Base-by-base conservation (phyloP, 2,888 invertebrate species). In the Cerceris rybyensis region DNA sequence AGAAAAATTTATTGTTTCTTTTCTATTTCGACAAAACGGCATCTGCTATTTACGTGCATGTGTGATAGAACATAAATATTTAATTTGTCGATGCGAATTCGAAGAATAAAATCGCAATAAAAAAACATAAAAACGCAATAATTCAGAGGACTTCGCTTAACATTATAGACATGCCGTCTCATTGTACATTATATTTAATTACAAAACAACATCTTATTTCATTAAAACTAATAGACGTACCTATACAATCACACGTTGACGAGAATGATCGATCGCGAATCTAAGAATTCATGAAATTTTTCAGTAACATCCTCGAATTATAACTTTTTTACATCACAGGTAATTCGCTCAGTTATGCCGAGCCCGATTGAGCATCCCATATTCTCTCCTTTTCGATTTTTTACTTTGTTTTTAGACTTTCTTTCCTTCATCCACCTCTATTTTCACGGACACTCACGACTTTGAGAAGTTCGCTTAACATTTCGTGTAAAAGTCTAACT, bases 281-380 rank as follows among this genome's bases (percentile, higher is more conserved):
- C 39, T 8, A 59, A 66, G 57, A 42, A 14, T 49, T 16, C 41
- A 11, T 59, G 39, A 39, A 6, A 49, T 16, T 49, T 59, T 49
- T 49, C 41, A 57, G 43, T 13, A 39, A 64, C 42, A 65, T 58
- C 42, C 42, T 58, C 58, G 42, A 50, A 58, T 70, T 70, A 64
- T 42, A 57, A 50, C 46, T 46, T 46, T 57, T 64, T 58, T 41
- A 14, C 41, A 72, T 72, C 71, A 52, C 52, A 66, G 50, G 58
- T 52, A 39, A 16, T 63, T 52, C 28, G 43, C 58, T 66, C 71
- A 54, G 5, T 66, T 11, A 14, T 17, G 8, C 6, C 16, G 59
- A 58, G 46, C 16, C 43, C 0, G 39, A 7, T 66, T 43, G 66
- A 66, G 66, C 59, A 17, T 65, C 57, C 57, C 8, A 60, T 28